Base-by-base conservation (phyloP, 1,140 invertebrate species). In the Drosophila kikkawai region DNA sequence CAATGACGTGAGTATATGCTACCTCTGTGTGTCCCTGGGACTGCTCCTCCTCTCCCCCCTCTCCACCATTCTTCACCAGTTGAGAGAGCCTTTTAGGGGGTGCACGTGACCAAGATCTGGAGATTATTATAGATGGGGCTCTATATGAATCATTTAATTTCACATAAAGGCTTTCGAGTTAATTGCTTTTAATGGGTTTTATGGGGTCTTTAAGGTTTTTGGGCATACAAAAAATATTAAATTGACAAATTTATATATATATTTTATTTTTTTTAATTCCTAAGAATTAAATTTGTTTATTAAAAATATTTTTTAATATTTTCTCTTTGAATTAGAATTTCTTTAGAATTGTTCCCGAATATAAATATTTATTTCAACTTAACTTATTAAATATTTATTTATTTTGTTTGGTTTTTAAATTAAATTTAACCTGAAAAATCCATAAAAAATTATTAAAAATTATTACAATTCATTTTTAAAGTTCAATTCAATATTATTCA, bases 1-100 rank as follows among this genome's bases (percentile, higher is more conserved):
- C 59, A 93, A 93, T 61, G 95, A 96, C 82, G 95, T 95, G 92
- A 95, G 95, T 95, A 65, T 9, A 22, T 22, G 11, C 3, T 13
- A 6, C 2, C 32, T 34, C 32, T 6, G 0, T 29, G 6, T 36
- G 51, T 55, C 51, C 34, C 29, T 42, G 34, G 0, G 26, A 29
- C 26, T 29, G 26, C 26, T 17, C 1, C 22, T 59, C 26, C 17
- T 29, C 11, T 17, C 1, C 1, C n/a, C 26, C 17, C 17, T 7
- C 22, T 60, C 17, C 17, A 13, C 12, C 4, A 7, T 4, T 15
- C 47, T 5, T 1, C 44, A 19, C 26, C 29, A 15, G 11, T 5
- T 13, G 22, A 19, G 19, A 39, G 41, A 55, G 53, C 29, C 41
- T 53, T 22, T 42, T 55, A 51, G 39, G 41, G 50, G 50, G 19